Base-by-base conservation (phyloP, 2,888 invertebrate species). In the Stenoptilia bipunctidactyla region DNA sequence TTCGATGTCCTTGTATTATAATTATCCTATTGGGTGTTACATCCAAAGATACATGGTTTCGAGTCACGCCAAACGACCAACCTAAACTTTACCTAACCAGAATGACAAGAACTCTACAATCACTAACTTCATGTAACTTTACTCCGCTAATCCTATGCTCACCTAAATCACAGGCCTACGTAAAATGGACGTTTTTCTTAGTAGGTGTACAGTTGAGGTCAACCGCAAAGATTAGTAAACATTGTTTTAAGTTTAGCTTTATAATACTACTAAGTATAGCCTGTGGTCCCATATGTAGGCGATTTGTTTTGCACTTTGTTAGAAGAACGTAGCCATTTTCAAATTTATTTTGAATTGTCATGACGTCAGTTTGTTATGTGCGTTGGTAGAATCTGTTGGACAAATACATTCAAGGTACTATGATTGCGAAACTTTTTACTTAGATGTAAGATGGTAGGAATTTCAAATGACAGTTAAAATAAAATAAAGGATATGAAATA, bases 171-270 rank as follows among this genome's bases (percentile, higher is more conserved):
- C 6, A n/a, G 30, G 10, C n/a, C 30, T n/a, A 30, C 2, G 10
- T 30, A 30, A 9, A 53, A 40, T 61, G 60, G 65, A 42, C 43
- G 42, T 30, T 8, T 9, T 3, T 30, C 47, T 43, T 42, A 36
- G 61, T 76, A 59, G 76, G 77, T 59, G 76, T 73, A 68, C 62
- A 65, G 47, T 63, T 66, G 68, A 74, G 73, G 75, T 57, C 70
- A 62, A 62, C 68, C 66, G 45, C 53, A 30, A n/a, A n/a, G 20
- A 20, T 20, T 20, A 20, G 8, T 30, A 8, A 25, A 8, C n/a
- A 30, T 30, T 30, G 3, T 30, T n/a, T 13, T 25, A 20, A 12
- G 25, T 12, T 20, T 20, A 37, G 10, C 20, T 25, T 25, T 25
- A 25, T 15, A 8, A n/a, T 13, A 13, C 15, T 47, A 50, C 49